Evolutionary conservation across 2,797 vertebrate species (phyloP).

Genomic region (Esox lucius): DNA sequence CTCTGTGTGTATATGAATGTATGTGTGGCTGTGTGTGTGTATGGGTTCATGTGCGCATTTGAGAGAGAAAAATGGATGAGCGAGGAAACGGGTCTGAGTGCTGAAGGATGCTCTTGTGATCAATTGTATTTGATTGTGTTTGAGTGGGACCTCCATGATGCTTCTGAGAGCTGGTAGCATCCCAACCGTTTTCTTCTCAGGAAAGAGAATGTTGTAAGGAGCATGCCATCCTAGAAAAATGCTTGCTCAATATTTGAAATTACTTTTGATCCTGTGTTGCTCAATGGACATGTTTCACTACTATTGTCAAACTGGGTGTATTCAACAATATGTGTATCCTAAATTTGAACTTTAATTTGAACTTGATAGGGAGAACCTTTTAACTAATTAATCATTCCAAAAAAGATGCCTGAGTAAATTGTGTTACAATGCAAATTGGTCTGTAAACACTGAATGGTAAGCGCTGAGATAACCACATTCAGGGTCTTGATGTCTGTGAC

Average conservation of each 20-base stretch:
- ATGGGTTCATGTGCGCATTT: conserved; percentile 10
- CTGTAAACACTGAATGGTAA: background rate
- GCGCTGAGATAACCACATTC: background rate
- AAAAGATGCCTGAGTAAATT: background rate
- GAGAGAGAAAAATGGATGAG: conserved; percentile 18
- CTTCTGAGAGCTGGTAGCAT: conserved; percentile 43
- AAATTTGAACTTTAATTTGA: background rate
- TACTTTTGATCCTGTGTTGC: background rate
- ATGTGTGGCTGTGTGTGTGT: conserved; percentile 21
- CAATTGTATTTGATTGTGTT: conserved; percentile 53
- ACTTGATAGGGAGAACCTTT: background rate
- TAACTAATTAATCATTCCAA: background rate
- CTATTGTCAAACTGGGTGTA: background rate
- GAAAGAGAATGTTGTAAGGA: background rate
- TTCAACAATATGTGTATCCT: background rate
- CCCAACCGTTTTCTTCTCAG: conserved; percentile 25
- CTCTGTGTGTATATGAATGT: conserved; percentile 20
- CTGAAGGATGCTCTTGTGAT: conserved; percentile 24
- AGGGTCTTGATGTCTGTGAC: background rate
- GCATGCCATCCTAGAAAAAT: background rate
- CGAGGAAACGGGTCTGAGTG: conserved; percentile 14
- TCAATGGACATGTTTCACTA: background rate
- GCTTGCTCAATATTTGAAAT: background rate
- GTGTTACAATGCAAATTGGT: background rate
- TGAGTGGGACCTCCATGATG: conserved; percentile 35